These are phyloP conservation scores for Notothenia rossii DNA, from an alignment of 2,113 vertebrate species.

Conservation along the genomic window DNA sequence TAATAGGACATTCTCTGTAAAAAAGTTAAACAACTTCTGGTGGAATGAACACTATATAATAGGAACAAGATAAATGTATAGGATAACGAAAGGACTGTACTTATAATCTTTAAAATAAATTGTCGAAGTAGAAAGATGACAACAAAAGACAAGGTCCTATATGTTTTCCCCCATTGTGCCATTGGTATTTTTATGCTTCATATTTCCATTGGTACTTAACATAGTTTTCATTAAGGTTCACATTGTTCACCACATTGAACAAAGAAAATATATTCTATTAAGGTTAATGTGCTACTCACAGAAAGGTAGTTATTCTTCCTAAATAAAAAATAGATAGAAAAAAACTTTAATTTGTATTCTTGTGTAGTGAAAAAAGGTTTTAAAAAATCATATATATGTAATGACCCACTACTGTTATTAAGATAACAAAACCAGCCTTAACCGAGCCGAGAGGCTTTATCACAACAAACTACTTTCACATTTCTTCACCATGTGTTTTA, in stretches of 20 bases:
- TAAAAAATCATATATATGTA: not conserved
- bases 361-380: not conserved
- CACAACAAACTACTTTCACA: not conserved
- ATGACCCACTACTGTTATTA: not conserved
- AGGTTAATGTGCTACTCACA: not conserved
- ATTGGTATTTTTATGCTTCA: constrained; percentile 3
- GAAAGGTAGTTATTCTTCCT: not conserved
- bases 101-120: not conserved
- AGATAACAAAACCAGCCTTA: not conserved
- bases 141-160: not conserved
- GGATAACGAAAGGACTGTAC: not conserved
- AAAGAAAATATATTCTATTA: not conserved
- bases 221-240: not conserved
- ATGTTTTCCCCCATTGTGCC: not conserved
- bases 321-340: not conserved
- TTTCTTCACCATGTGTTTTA: constrained; percentile 2
- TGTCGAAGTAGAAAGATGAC: not conserved
- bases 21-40: not conserved
- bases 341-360: not conserved
- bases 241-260: not conserved
- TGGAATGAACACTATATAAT: not conserved
- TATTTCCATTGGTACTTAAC: not conserved
- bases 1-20: not conserved
- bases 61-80: not conserved
- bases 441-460: not conserved